A percentile compares a stretch with the other conserved stretches of the same genome.
phyloP scores from a whole-genome alignment of 2,888 invertebrate genomes.

The Hermodice carunculata region DNA sequence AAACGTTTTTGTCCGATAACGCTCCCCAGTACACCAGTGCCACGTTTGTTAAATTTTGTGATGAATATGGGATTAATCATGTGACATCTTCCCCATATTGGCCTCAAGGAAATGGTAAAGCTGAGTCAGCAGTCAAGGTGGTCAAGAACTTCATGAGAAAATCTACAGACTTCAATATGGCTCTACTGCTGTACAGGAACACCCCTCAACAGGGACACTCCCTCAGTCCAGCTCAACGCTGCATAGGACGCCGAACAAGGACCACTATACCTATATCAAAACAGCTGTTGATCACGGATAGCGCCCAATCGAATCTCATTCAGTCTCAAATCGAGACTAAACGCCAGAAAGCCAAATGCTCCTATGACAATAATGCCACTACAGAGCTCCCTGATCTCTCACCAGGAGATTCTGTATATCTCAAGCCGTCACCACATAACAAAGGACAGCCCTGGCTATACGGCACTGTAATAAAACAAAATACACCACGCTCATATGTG shows the following conservation, averaged over 20 bases:
- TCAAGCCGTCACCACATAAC: too few relatives aligned
- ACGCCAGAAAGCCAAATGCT: too few relatives aligned
- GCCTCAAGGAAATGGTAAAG: constrained; percentile 16
- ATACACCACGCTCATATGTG: too few relatives aligned
- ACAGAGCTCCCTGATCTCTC: too few relatives aligned
- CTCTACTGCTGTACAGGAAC: constrained; percentile 14
- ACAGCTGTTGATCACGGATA: too few relatives aligned
- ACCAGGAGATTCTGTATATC: too few relatives aligned
- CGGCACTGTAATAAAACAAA: too few relatives aligned
- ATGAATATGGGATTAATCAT: constrained; percentile 5
- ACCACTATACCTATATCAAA: too few relatives aligned
- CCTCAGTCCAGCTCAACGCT: constrained; percentile 11
- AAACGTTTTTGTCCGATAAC: constrained; percentile 7
- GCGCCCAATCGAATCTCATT: too few relatives aligned
- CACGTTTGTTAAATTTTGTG: not conserved
- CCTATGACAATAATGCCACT: too few relatives aligned
- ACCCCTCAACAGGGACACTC: constrained; percentile 13
- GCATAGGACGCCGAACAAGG: not conserved
- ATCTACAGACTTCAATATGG: not conserved
- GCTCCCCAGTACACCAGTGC: not conserved
- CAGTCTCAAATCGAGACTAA: too few relatives aligned
- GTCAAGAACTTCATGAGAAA: not conserved
- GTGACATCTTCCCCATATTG: constrained; percentile 9
- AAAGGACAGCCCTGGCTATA: too few relatives aligned
- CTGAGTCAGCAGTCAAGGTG: not conserved